Conservation (phyloP, 2,113 vertebrate species). For the Gadus chalcogrammus region DNA sequence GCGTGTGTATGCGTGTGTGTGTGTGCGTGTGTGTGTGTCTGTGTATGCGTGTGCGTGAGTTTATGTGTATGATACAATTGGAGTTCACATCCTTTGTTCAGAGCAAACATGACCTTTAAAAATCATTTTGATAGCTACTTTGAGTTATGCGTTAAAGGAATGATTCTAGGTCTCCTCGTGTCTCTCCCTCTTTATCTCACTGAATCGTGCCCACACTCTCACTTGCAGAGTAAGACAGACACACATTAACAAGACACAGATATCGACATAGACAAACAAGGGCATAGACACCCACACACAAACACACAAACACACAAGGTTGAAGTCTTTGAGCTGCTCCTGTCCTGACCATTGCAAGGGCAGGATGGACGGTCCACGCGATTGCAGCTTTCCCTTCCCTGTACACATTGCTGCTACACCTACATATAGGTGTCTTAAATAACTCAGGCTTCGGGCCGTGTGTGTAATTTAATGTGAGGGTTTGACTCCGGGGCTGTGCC, state of each 20-base stretch:
- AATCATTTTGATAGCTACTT: constrained; percentile 5
- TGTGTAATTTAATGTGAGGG: neutral
- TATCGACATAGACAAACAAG: too few relatives aligned
- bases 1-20: constrained; percentile 3
- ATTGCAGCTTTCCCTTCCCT: neutral
- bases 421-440: neutral
- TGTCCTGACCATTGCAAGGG: too few relatives aligned
- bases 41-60: neutral
- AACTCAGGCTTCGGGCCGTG: neutral
- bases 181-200: neutral
- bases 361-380: too few relatives aligned
- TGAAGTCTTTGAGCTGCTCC: too few relatives aligned
- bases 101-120: constrained; percentile 25
- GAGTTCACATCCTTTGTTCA: constrained; percentile 11
- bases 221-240: neutral
- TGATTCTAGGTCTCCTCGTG: neutral
- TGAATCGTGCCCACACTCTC: neutral
- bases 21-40: neutral
- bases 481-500: too few relatives aligned
- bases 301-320: too few relatives aligned
- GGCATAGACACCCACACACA: too few relatives aligned
- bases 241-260: too few relatives aligned
- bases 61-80: constrained; percentile 23
- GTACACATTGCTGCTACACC: neutral
- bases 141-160: constrained; percentile 3